These are phyloP conservation scores for Arctocebus calabarensis DNA, from an alignment of 2,797 vertebrate genomes.

Conservation along the genomic window DNA sequence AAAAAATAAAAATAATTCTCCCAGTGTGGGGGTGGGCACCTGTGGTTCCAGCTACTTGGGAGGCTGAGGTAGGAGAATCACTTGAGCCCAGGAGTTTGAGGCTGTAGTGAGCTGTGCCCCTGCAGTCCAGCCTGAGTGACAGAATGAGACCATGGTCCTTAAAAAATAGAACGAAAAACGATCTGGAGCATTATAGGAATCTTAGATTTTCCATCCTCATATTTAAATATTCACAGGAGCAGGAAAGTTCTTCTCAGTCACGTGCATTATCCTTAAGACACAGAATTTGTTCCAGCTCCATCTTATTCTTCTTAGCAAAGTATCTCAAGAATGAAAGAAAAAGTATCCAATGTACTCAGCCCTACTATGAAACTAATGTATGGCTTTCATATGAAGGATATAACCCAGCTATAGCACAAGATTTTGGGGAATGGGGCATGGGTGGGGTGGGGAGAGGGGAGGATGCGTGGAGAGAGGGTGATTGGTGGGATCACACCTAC, in stretches of 20 bases:
- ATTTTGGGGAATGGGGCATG: too few species aligned
- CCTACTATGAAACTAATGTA: too few species aligned
- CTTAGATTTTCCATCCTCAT: not conserved
- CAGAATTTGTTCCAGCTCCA: too few species aligned
- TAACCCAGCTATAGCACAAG: too few species aligned
- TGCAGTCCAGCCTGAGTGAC: not conserved
- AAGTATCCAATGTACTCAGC: too few species aligned
- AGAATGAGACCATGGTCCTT: not conserved
- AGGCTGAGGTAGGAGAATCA: not conserved
- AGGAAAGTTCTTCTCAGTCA: not conserved
- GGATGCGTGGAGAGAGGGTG: too few species aligned
- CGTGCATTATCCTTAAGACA: not conserved
- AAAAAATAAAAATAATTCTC: not conserved
- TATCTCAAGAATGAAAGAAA: too few species aligned
- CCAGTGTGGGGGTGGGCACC: too few species aligned
- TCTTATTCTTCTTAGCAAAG: too few species aligned
- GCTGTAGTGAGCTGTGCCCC: not conserved
- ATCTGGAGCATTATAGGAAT: not conserved
- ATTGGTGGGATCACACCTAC: too few species aligned
- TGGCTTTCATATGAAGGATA: too few species aligned
- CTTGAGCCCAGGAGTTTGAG: not conserved
- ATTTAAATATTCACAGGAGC: not conserved
- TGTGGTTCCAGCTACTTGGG: not conserved
- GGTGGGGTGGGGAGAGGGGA: too few species aligned
- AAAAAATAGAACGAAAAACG: not conserved